phyloP scores from a whole-genome alignment of 2,113 vertebrate genomes.

The Sander vitreus region DNA sequence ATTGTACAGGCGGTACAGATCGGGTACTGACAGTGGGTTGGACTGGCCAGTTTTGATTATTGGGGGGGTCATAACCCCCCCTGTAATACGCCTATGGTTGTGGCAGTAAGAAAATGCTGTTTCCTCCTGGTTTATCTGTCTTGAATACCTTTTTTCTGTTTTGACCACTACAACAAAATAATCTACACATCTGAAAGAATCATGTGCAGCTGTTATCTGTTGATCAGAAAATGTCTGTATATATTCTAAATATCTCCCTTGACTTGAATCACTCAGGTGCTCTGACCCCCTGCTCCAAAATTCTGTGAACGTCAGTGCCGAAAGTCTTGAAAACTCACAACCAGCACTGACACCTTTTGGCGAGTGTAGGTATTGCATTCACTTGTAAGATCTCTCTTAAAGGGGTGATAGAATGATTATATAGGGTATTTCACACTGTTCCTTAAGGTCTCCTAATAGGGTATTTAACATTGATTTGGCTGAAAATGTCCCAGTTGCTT shows the following conservation, averaged over 20 bases:
- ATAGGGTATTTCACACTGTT: too few relatives aligned
- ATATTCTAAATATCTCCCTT: slow-evolving; percentile 14
- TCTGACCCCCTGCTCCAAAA: slow-evolving; percentile 43
- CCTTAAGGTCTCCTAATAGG: too few relatives aligned
- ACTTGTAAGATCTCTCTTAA: background rate
- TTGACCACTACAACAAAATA: background rate
- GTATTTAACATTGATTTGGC: too few relatives aligned
- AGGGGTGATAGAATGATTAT: too few relatives aligned
- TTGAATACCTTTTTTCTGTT: background rate
- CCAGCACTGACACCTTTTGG: slow-evolving; percentile 47
- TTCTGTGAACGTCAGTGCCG: slow-evolving; percentile 2
- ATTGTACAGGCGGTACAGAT: too few relatives aligned
- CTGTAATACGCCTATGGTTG: background rate
- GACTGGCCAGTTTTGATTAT: too few relatives aligned
- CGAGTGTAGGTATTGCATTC: slow-evolving; percentile 47
- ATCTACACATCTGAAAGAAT: background rate
- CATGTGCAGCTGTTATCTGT: background rate
- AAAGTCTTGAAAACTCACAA: slow-evolving; percentile 25
- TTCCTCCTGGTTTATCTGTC: slow-evolving; percentile 8
- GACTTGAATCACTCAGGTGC: slow-evolving; percentile 25
- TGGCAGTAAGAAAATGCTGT: background rate
- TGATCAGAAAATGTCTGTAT: background rate
- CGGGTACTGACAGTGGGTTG: background rate
- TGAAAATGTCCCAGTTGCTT: too few relatives aligned
- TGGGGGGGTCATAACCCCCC: too few relatives aligned